These are phyloP conservation scores for Troides helena DNA, from an alignment of 2,888 invertebrate species.

Conservation along the genomic window DNA sequence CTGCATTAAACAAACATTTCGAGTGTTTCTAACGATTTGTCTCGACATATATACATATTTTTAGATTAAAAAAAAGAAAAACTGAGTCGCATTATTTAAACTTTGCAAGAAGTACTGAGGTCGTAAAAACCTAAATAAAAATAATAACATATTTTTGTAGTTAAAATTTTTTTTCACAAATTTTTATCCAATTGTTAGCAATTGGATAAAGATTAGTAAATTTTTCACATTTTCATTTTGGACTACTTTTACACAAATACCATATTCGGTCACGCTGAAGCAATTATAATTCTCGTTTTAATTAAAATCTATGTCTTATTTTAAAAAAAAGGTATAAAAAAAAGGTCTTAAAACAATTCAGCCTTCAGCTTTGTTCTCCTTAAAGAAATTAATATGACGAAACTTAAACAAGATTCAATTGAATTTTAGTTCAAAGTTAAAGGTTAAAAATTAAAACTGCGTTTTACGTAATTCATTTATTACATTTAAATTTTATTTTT, in stretches of 20 bases:
- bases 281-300: not conserved
- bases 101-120: too few species aligned
- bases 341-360: not conserved
- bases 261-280: too few species aligned
- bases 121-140: not conserved
- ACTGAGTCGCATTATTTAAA: too few species aligned
- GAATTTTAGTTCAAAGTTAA: not conserved
- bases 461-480: not conserved
- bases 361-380: not conserved
- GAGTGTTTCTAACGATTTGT: not conserved
- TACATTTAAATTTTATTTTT: not conserved
- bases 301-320: not conserved
- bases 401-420: not conserved
- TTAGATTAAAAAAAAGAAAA: too few species aligned
- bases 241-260: too few species aligned
- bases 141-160: not conserved
- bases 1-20: conserved; percentile 7
- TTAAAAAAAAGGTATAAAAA: not conserved
- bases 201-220: not conserved
- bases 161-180: not conserved
- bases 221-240: too few species aligned
- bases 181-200: not conserved
- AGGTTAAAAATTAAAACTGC: not conserved
- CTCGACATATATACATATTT: not conserved
- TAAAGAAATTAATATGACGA: not conserved